Evolutionary conservation across 2,113 vertebrate species (phyloP), one percentile per base, ranked within the genome.

Genomic region (Zosterops japonicus): DNA sequence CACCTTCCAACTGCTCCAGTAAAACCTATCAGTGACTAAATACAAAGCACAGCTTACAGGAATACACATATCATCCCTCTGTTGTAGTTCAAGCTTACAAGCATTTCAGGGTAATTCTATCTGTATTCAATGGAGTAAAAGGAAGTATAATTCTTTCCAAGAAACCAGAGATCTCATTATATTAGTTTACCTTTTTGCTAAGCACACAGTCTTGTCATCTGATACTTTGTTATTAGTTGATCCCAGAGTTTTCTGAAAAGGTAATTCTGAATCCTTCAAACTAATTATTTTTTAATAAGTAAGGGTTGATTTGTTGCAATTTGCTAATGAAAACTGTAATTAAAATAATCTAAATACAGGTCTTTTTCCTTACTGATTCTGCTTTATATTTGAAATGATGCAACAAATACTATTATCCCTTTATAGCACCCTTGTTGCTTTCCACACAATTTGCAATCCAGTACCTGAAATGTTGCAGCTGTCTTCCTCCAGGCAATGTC

Each of bases 391-490:
- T 83, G 31, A 83, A 89, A 72, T 14, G 4, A 47, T 67, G 63
- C 22, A 63, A 80, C 6, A 49, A 93, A 84, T 64, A 55, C 12
- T 87, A 55, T 75, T 95, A 84, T 60, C 44, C 33, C 41, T 88
- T 46, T 78, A 12, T 29, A 90, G 39, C 41, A 50, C 39, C 69
- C 14, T 24, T 86, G 27, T 24, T 89, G 56, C 27, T 89, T 97
- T 95, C 82, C 81, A 83, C 49, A 84, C 27, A 80, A 74, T 76
- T 94, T 83, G 41, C 59, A 80, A 17, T 55, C 65, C 77, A 52
- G 65, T 24, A 42, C 52, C 60, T 84, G 71, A 96, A 65, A 94
- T 41, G 77, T 56, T 93, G 81, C 79, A 87, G 87, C 93, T 91
- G 57, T 77, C 74, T 93, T 93, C 84, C 80, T 90, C 24, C 57